Percentiles rank a stretch among this genome's conserved stretches.
phyloP scores from a whole-genome alignment of 1,140 invertebrate species.

The Hyles vespertilio region DNA sequence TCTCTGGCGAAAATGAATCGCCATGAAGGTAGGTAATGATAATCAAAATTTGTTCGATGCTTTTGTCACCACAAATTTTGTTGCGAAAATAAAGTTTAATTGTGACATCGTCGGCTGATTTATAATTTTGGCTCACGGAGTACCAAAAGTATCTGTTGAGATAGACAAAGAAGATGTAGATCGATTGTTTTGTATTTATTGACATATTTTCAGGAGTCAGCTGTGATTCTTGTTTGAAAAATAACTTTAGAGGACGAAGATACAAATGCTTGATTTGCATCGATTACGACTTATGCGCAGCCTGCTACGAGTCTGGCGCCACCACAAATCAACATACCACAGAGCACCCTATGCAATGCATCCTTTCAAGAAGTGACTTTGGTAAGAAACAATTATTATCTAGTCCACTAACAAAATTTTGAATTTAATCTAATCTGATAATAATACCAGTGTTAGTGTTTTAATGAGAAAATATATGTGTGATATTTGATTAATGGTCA shows the following conservation, averaged over 20 bases:
- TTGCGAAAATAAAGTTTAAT: slow-evolving; percentile 30
- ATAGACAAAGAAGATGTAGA: slow-evolving; percentile 10
- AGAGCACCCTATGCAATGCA: slow-evolving; percentile 99
- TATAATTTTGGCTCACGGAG: slow-evolving; percentile 8
- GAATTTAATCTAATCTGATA: no score
- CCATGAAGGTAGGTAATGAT: slow-evolving; percentile 85
- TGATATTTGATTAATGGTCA: no score
- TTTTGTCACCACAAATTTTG: slow-evolving; percentile 65
- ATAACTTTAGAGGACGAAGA: slow-evolving; percentile 96
- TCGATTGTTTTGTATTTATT: slow-evolving; percentile 36
- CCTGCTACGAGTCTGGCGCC: slow-evolving; percentile 96
- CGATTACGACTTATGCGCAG: slow-evolving; percentile 98
- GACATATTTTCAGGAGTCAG: slow-evolving; percentile 88
- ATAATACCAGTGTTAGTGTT: no score
- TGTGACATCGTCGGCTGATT: slow-evolving; percentile 11
- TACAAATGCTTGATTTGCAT: slow-evolving; percentile 99
- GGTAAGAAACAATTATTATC: slow-evolving; percentile 77
- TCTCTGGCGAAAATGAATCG: slow-evolving; percentile 85
- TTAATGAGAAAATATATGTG: no score
- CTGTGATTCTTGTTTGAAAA: slow-evolving; percentile 99
- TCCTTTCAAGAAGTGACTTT: slow-evolving; percentile 96
- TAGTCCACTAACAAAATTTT: no score
- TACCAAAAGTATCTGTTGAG: slow-evolving; percentile 14
- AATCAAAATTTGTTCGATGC: slow-evolving; percentile 75
- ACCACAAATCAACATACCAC: slow-evolving; percentile 94